These are phyloP conservation scores for Otocyon megalotis DNA, from an alignment of 2,113 vertebrate genomes.

Conservation along the genomic window DNA sequence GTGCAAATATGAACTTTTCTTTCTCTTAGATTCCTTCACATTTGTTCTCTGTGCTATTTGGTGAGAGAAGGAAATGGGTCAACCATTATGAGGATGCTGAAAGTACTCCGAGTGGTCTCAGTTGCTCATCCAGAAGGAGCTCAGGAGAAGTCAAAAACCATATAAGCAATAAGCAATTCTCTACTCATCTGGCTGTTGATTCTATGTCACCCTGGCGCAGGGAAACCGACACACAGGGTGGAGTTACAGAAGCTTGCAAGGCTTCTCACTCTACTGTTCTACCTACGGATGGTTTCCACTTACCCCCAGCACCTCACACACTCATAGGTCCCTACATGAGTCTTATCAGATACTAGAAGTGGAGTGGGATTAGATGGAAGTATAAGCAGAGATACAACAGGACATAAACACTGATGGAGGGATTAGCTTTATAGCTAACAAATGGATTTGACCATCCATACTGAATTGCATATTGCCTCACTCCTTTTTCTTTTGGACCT, in stretches of 20 bases:
- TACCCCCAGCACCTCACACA: neutral
- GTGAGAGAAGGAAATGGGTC: constrained; percentile 35
- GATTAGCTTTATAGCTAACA: neutral
- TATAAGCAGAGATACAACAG: neutral
- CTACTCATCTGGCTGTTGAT: neutral
- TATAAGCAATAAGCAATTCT: neutral
- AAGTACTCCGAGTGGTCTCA: neutral
- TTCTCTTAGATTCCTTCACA: neutral
- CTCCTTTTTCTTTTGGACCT: neutral
- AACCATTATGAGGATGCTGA: constrained; percentile 44
- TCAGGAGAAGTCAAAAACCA: neutral
- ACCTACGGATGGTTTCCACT: neutral
- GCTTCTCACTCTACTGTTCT: neutral
- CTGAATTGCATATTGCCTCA: neutral
- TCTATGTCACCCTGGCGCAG: neutral
- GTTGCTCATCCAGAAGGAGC: neutral
- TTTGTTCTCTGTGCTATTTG: constrained; percentile 43
- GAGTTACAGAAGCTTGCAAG: neutral
- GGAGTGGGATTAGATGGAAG: neutral
- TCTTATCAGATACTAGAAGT: neutral
- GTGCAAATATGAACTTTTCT: neutral
- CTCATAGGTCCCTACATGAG: neutral
- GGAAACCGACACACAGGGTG: neutral
- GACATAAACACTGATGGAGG: neutral
- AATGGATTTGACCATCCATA: neutral